Evolutionary conservation across 2,113 vertebrate species (phyloP).

Genomic region (Bos indicus): DNA sequence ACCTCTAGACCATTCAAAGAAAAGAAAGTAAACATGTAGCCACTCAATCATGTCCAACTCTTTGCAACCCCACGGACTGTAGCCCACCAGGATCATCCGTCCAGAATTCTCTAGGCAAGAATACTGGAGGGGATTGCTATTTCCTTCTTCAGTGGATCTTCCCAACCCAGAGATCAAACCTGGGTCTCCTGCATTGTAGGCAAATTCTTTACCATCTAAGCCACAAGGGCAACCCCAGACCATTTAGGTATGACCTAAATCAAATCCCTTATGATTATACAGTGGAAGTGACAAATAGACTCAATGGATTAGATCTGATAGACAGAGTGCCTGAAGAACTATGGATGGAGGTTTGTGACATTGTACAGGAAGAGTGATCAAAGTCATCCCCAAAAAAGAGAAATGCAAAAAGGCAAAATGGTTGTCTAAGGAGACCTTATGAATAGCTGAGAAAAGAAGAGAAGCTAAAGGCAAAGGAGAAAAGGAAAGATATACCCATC

Average conservation of each 20-base stretch:
- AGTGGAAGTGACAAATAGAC: neutral
- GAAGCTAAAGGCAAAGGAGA: neutral
- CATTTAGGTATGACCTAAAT: neutral
- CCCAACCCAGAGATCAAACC: neutral
- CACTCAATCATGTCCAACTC: neutral
- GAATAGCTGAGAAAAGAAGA: neutral
- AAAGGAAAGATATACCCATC: neutral
- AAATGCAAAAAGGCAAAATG: neutral
- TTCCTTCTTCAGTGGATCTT: too few relatives aligned
- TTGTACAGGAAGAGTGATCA: neutral
- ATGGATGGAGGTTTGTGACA: neutral
- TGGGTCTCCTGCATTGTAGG: neutral
- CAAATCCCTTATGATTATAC: neutral
- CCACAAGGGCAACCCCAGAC: neutral
- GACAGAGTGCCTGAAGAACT: neutral
- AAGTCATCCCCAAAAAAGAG: neutral
- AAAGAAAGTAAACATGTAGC: neutral
- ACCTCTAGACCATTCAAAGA: neutral
- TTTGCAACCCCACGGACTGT: fast-evolving
- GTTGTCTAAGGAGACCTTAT: neutral
- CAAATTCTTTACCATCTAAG: neutral
- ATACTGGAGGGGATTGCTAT: neutral
- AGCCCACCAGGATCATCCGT: neutral
- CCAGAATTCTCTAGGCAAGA: neutral
- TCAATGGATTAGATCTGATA: neutral